These are phyloP conservation scores for Sciurus vulgaris DNA, from an alignment of 2,797 vertebrate species.

Conservation along the genomic window DNA sequence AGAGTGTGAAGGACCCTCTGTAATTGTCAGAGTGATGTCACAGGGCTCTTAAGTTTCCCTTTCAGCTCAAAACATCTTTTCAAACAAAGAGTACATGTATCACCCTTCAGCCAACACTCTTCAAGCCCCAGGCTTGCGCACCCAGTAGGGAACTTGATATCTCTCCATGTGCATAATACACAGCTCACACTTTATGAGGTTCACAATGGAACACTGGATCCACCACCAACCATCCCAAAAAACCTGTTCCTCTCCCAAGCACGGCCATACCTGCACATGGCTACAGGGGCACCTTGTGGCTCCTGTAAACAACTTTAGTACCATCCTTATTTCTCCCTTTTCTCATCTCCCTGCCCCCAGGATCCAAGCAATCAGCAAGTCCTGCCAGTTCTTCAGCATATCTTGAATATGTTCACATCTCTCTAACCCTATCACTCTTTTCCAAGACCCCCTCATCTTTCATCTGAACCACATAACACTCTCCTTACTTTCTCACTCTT, in stretches of 20 bases:
- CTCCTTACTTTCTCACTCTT: neutral
- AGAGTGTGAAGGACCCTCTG: neutral
- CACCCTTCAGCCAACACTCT: neutral
- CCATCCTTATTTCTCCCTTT: neutral
- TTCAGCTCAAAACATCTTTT: neutral
- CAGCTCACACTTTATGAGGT: neutral
- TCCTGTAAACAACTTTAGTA: neutral
- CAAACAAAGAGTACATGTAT: neutral
- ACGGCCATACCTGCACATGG: accelerated
- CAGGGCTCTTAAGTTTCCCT: neutral
- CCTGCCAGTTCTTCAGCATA: neutral
- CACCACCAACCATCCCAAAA: neutral
- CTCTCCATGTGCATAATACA: neutral
- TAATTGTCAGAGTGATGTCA: neutral
- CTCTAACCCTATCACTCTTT: neutral
- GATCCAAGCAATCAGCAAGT: neutral
- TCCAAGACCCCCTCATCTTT: neutral
- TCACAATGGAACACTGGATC: neutral
- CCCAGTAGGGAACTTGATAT: neutral
- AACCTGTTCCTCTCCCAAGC: neutral
- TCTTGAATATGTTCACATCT: neutral
- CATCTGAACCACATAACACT: neutral
- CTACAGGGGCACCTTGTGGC: neutral
- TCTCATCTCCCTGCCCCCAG: neutral
- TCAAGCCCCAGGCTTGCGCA: neutral